A percentile compares a stretch with the other conserved stretches of the same genome.
Evolutionary conservation across 1,140 invertebrate species (phyloP).

Genomic region (Hylyphantes graminicola): DNA sequence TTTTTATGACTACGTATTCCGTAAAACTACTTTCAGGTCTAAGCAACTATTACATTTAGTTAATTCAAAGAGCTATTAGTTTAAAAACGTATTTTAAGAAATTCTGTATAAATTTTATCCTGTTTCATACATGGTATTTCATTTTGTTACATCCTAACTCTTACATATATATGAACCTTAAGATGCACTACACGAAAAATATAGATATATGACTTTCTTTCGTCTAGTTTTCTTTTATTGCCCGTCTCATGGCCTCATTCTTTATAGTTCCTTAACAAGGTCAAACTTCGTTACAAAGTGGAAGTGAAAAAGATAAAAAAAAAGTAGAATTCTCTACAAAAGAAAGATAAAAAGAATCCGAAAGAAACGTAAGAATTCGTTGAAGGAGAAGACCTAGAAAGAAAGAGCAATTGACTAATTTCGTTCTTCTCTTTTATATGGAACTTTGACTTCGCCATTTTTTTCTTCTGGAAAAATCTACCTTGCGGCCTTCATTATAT

Average conservation of each 20-base stretch:
- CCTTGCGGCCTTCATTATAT: conserved; percentile 5
- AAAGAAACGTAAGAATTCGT: conserved; percentile 34
- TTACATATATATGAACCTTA: no score
- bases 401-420: conserved; percentile 54
- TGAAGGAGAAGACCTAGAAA: conserved; percentile 44
- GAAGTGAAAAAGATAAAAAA: conserved; percentile 15
- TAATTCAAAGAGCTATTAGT: no score
- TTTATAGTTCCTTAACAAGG: conserved; percentile 45
- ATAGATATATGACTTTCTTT: no score
- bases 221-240: conserved; percentile 27
- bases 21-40: no score
- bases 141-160: no score
- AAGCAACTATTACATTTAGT: no score
- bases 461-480: conserved; percentile 2
- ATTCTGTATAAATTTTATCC: no score
- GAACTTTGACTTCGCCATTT: conserved; percentile 1
- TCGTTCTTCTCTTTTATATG: background rate
- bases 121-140: no score
- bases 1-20: no score
- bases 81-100: no score
- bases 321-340: conserved; percentile 11
- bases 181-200: no score
- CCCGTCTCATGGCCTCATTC: conserved; percentile 2
- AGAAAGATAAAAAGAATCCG: conserved; percentile 1
- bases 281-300: conserved; percentile 51